These are phyloP conservation scores for Condylostylus longicornis DNA, from an alignment of 1,140 invertebrate genomes.

Conservation along the genomic window DNA sequence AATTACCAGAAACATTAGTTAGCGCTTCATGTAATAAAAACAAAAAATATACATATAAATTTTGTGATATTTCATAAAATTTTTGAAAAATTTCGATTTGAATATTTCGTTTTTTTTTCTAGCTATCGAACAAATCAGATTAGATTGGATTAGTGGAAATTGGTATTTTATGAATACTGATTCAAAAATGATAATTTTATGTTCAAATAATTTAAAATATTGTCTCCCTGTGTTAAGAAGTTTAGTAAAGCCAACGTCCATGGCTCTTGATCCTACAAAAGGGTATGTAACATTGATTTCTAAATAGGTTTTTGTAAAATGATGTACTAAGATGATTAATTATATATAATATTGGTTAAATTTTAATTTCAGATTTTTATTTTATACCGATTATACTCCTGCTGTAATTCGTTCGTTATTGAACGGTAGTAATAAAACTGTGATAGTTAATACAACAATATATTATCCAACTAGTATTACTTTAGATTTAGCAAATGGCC, in stretches of 20 bases:
- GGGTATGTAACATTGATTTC: slow-evolving; percentile 35
- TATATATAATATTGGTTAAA: neutral
- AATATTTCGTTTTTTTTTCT: no score
- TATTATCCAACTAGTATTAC: slow-evolving; percentile 57
- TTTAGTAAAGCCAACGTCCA: slow-evolving; percentile 51
- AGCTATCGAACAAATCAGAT: slow-evolving; percentile 54
- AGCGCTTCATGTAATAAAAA: slow-evolving; percentile 21
- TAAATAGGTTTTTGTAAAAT: neutral
- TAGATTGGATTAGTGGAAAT: slow-evolving; percentile 74
- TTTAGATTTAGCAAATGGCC: slow-evolving; percentile 52
- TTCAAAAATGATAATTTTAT: slow-evolving; percentile 56
- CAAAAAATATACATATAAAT: neutral
- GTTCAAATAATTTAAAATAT: slow-evolving; percentile 41
- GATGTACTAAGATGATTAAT: no score
- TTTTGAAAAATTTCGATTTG: slow-evolving; percentile 3
- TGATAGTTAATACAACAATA: slow-evolving; percentile 44
- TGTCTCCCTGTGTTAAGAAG: slow-evolving; percentile 55
- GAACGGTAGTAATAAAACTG: slow-evolving; percentile 40
- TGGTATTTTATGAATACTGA: slow-evolving; percentile 73
- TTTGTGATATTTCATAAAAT: slow-evolving; percentile 1
- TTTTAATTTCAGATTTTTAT: slow-evolving; percentile 42
- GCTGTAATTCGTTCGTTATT: slow-evolving; percentile 45
- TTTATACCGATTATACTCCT: slow-evolving; percentile 63
- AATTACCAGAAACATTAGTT: slow-evolving; percentile 31
- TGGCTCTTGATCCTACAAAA: slow-evolving; percentile 66